These are phyloP conservation scores for Pedicia rivosa DNA, from an alignment of 2,888 invertebrate species.

Conservation along the genomic window DNA sequence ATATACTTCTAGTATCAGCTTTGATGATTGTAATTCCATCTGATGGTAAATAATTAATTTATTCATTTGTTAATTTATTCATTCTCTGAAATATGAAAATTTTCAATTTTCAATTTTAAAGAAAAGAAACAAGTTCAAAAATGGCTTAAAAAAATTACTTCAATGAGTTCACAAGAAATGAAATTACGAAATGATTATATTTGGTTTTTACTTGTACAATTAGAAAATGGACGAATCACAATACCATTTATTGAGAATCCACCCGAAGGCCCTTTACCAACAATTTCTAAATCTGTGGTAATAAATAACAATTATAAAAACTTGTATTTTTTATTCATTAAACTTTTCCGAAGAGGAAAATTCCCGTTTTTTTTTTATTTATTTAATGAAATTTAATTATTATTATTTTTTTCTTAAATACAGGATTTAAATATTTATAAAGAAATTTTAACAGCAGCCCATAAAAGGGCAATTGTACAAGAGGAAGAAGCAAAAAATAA, in stretches of 20 bases:
- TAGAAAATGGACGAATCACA: constrained; percentile 11
- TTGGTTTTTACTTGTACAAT: constrained; percentile 12
- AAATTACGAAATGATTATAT: constrained; percentile 11
- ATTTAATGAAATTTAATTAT: background rate
- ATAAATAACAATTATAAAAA: background rate
- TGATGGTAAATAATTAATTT: constrained; percentile 5
- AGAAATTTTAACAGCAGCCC: constrained; percentile 11
- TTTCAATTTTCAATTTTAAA: constrained; percentile 1
- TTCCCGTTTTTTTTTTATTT: background rate
- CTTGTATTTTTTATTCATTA: background rate
- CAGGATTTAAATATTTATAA: constrained; percentile 10
- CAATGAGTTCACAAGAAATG: constrained; percentile 8
- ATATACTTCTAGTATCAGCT: constrained; percentile 7
- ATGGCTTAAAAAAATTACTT: constrained; percentile 10
- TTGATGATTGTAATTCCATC: constrained; percentile 8
- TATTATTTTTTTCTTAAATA: background rate
- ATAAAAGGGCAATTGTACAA: constrained; percentile 6
- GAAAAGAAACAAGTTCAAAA: constrained; percentile 6
- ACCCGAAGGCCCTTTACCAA: constrained; percentile 6
- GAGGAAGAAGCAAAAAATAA: constrained; percentile 5
- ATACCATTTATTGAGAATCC: constrained; percentile 11
- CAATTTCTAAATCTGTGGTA: constrained; percentile 7
- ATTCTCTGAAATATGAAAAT: background rate
- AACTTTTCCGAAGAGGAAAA: too few species aligned
- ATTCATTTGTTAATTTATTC: background rate